Percentiles rank a stretch among this genome's conserved stretches.
These are phyloP conservation scores for Torymus tubicola DNA, from an alignment of 2,888 invertebrate species.

Conservation along the genomic window DNA sequence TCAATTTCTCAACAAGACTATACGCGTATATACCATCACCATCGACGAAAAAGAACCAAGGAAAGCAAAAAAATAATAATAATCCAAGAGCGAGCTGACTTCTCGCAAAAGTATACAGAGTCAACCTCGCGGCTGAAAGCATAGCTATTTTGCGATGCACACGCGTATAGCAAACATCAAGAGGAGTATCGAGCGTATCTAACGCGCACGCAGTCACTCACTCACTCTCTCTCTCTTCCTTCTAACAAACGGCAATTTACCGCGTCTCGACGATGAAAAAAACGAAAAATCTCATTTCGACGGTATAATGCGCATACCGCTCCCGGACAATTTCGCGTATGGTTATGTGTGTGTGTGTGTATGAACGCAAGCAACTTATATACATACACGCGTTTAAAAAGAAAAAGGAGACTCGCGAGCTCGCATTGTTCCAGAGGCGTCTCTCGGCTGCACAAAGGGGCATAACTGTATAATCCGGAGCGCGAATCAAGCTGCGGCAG, in stretches of 20 bases:
- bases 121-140: too few species aligned
- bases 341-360: not conserved
- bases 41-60: not conserved
- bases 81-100: too few species aligned
- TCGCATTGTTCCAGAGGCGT: constrained; percentile 51
- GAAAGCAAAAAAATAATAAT: constrained; percentile 1
- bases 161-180: constrained; percentile 11
- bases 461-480: constrained; percentile 53
- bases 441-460: constrained; percentile 45
- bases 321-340: constrained; percentile 53
- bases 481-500: constrained; percentile 46
- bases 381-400: too few species aligned
- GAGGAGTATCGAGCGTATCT: constrained; percentile 6
- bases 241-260: constrained; percentile 46
- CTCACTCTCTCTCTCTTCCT: not conserved
- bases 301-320: constrained; percentile 39
- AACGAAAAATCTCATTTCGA: constrained; percentile 44
- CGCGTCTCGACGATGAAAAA: not conserved
- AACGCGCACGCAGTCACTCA: not conserved
- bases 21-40: too few species aligned
- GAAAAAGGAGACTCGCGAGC: not conserved
- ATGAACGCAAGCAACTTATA: too few species aligned
- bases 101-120: too few species aligned
- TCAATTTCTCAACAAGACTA: constrained; percentile 37
- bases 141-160: too few species aligned